Evolutionary conservation across 2,888 invertebrate species (phyloP).

Genomic region (Brenthis daphne): DNA sequence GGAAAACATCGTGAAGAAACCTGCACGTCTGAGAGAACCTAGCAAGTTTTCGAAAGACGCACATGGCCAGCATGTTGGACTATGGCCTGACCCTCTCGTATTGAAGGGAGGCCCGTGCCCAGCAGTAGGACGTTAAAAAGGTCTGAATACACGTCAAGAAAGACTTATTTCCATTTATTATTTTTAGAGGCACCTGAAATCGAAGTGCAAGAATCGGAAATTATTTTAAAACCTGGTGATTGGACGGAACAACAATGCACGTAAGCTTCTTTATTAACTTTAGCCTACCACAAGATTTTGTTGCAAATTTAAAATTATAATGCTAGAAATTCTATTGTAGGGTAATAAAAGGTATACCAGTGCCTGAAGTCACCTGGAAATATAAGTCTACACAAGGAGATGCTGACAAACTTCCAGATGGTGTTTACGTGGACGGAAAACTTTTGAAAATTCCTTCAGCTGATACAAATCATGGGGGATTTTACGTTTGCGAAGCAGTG

Average conservation of each 20-base stretch:
- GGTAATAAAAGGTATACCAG: constrained; percentile 58
- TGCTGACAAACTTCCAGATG: constrained; percentile 50
- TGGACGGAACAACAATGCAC: constrained; percentile 55
- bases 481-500: constrained; percentile 58
- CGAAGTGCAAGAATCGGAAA: constrained; percentile 44
- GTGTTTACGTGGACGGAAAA: constrained; percentile 45
- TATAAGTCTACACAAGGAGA: constrained; percentile 48
- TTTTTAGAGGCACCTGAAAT: constrained; percentile 58
- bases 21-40: too few relatives aligned
- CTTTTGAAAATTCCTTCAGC: constrained; percentile 52
- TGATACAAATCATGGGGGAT: constrained; percentile 51
- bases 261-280: constrained; percentile 46
- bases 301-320: not conserved
- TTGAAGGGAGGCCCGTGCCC: too few relatives aligned
- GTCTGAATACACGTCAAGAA: not conserved
- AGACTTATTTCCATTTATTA: not conserved
- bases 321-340: constrained; percentile 45
- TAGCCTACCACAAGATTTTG: not conserved
- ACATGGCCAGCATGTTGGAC: too few relatives aligned
- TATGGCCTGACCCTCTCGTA: too few relatives aligned
- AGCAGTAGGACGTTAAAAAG: too few relatives aligned
- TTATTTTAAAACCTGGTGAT: constrained; percentile 53
- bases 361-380: constrained; percentile 58
- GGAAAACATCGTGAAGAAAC: too few relatives aligned
- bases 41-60: too few relatives aligned